Base-by-base conservation (phyloP, 1,140 invertebrate species). In the Mycetomoellerius zeteki region DNA sequence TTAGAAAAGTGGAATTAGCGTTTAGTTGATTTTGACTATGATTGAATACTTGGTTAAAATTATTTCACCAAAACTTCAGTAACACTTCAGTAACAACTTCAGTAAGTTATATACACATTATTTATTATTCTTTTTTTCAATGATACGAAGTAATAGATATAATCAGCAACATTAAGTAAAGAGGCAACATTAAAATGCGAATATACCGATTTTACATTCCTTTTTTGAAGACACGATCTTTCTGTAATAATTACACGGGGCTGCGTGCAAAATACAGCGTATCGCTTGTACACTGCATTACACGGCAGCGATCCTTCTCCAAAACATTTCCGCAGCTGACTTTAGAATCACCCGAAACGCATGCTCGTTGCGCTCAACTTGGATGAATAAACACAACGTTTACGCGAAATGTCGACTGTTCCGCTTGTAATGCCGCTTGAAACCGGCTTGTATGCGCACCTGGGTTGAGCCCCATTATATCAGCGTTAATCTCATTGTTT, bases 361-460 rank as follows among this genome's bases (percentile, higher is more conserved):
- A 24, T 43, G 43, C 82, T 71, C 65, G 43, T 56, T 86, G 50
- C 54, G 37, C 80, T 67, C 47, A 80, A 78, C 30, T 24, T 33
- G 75, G n/a, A 80, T 69, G 87, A 86, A 86, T 89, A 86, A 80
- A 90, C 89, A 73, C 89, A 37, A 19, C 89, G 87, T 90, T 90
- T 81, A 84, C 76, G 80, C 81, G 67, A 90, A 89, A 81, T 89
- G 75, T 75, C 89, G 76, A 60, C 87, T 86, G 87, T 86, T 90
- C 33, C 64, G 85, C 82, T 84, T 89, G 89, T 90, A 90, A 90
- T 85, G 86, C 54, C 76, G 60, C 21, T 62, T 50, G 21, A 81
- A 82, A 73, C 65, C n/a, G 52, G 85, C 75, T 58, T 60, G 69
- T 85, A 52, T 33, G 27, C 52, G 21, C 62, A 52, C 8, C 7